Percentiles rank a stretch among this genome's conserved stretches.
phyloP scores from a whole-genome alignment of 2,113 vertebrate genomes.

The Plecturocebus donacophilus region DNA sequence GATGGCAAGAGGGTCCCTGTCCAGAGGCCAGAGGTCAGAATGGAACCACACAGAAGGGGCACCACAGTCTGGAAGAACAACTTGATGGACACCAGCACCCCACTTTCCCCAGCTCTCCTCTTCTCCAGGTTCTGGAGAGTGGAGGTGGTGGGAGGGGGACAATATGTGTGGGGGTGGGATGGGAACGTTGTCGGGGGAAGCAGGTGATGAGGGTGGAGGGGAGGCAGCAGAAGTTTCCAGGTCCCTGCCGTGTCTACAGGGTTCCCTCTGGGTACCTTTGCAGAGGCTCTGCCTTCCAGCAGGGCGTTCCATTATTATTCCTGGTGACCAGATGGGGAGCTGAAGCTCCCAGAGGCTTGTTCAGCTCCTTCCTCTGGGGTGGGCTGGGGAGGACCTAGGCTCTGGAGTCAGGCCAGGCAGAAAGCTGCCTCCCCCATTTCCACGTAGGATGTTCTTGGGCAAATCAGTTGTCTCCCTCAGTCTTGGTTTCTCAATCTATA shows the following conservation, averaged over 20 bases:
- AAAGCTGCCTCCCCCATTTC: neutral
- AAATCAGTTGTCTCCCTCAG: neutral
- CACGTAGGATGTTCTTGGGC: too few species aligned
- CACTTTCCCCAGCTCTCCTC: too few species aligned
- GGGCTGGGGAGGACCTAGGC: neutral
- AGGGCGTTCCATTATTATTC: fast-evolving
- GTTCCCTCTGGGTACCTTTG: neutral
- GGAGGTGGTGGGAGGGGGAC: neutral
- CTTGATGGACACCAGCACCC: too few species aligned
- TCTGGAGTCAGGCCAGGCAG: neutral
- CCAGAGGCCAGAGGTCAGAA: neutral
- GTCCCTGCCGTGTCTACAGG: neutral
- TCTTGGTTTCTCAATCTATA: neutral
- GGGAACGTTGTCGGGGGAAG: too few species aligned
- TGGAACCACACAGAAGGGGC: neutral
- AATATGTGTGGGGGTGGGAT: neutral
- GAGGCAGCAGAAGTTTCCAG: too few species aligned
- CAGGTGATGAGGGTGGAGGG: neutral
- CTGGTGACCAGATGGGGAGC: neutral
- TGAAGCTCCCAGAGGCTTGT: neutral
- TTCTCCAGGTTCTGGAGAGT: neutral
- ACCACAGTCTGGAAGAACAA: neutral
- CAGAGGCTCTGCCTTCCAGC: too few species aligned
- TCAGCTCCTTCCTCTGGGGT: neutral
- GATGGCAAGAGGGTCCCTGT: neutral